A percentile compares a stretch with the other conserved stretches of the same genome.
These are phyloP conservation scores for Pachypanchax playfairii DNA, from an alignment of 2,113 vertebrate species.

Conservation along the genomic window DNA sequence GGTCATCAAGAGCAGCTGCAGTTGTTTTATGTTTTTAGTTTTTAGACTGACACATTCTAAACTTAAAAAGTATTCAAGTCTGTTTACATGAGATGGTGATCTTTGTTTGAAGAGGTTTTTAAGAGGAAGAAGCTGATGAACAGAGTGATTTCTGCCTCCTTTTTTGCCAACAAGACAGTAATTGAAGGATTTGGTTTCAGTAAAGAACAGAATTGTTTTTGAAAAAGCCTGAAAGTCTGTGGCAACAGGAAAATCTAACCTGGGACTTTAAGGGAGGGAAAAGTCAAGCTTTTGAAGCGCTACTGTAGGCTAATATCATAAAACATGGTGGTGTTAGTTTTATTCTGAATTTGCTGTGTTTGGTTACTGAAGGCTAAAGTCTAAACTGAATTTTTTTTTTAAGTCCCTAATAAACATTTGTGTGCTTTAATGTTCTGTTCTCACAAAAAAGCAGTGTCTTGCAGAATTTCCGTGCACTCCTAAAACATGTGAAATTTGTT, in stretches of 20 bases:
- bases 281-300: conserved; percentile 28
- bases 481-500: too few species aligned
- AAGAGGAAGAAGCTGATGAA: conserved; percentile 29
- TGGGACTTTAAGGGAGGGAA: conserved; percentile 23
- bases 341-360: too few species aligned
- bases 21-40: conserved; percentile 16
- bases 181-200: conserved; percentile 70
- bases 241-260: conserved; percentile 69
- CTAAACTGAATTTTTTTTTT: too few species aligned
- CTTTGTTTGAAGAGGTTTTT: conserved; percentile 19
- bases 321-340: neutral
- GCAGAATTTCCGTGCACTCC: too few species aligned
- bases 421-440: too few species aligned
- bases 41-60: neutral
- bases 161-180: conserved; percentile 52
- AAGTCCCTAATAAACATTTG: too few species aligned
- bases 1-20: conserved; percentile 1
- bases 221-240: conserved; percentile 65
- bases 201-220: conserved; percentile 75
- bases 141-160: conserved; percentile 47
- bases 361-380: too few species aligned
- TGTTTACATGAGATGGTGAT: conserved; percentile 24
- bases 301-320: conserved; percentile 10
- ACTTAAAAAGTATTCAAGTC: conserved; percentile 32
- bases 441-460: too few species aligned